phyloP scores from a whole-genome alignment of 2,888 invertebrate genomes.

The Selenia dentaria region DNA sequence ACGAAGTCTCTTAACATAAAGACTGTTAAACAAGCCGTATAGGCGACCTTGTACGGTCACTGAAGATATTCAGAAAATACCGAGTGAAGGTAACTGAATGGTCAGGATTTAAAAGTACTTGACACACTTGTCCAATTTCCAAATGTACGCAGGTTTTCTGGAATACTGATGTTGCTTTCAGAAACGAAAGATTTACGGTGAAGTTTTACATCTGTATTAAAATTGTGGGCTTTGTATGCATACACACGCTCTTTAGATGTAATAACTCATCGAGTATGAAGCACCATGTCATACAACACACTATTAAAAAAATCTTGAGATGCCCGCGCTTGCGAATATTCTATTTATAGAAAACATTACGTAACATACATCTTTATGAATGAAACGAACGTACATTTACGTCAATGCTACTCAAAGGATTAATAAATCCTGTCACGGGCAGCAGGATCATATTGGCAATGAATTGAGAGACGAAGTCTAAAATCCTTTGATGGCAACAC shows the following conservation, averaged over 20 bases:
- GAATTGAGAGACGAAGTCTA: no score
- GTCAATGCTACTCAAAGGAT: no score
- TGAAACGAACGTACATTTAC: no score
- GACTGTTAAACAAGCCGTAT: constrained; percentile 15
- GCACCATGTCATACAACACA: background rate
- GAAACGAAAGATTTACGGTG: constrained; percentile 39
- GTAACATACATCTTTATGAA: no score
- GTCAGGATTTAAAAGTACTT: constrained; percentile 30
- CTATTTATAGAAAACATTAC: no score
- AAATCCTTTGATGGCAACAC: no score
- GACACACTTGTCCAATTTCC: constrained; percentile 41
- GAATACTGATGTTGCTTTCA: constrained; percentile 24
- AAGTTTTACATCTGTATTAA: constrained; percentile 43
- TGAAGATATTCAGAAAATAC: constrained; percentile 28
- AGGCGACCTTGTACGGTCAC: constrained; percentile 38
- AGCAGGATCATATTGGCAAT: no score
- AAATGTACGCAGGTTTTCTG: constrained; percentile 28
- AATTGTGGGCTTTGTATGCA: constrained; percentile 7
- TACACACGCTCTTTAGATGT: constrained; percentile 14
- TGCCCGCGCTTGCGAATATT: no score
- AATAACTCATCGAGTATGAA: constrained; percentile 3
- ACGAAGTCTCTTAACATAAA: constrained; percentile 29
- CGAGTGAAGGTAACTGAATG: constrained; percentile 16
- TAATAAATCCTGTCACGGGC: no score
- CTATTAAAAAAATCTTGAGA: background rate